Conservation (phyloP, 2,113 vertebrate genomes). For the Thunnus maccoyii region DNA sequence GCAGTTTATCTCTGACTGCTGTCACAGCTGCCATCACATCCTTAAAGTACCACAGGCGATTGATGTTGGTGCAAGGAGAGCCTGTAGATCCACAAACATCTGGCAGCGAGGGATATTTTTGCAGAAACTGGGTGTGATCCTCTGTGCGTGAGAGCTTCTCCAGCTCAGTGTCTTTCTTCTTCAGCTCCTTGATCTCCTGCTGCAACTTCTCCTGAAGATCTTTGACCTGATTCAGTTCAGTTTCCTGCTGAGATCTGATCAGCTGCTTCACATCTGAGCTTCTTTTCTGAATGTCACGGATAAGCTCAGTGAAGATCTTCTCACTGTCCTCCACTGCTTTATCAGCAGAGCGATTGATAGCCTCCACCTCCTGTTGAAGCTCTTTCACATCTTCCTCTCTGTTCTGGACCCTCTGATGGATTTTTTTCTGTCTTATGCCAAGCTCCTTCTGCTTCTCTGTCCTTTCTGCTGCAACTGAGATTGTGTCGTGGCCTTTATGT, state of each 20-base stretch:
- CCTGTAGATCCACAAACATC: neutral
- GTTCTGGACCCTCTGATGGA: too few relatives aligned
- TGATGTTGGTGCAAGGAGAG: neutral
- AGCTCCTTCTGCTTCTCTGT: too few relatives aligned
- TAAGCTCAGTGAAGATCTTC: slow-evolving; percentile 14
- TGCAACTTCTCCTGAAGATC: too few relatives aligned
- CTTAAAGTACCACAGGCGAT: neutral
- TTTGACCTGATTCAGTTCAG: too few relatives aligned
- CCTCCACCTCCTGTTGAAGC: too few relatives aligned
- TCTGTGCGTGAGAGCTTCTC: slow-evolving; percentile 25
- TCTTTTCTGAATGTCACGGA: neutral
- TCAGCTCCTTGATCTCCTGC: too few relatives aligned
- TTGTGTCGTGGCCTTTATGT: slow-evolving; percentile 12
- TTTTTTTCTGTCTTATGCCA: too few relatives aligned
- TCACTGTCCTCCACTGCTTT: slow-evolving; percentile 29
- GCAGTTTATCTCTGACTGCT: neutral
- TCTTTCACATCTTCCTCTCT: too few relatives aligned
- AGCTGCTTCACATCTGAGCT: neutral
- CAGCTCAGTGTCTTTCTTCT: neutral
- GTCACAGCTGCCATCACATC: neutral
- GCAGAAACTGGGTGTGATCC: slow-evolving; percentile 37
- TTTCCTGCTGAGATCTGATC: too few relatives aligned
- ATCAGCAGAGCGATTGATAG: neutral
- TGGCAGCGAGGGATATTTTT: neutral
- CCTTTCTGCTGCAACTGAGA: neutral